These are phyloP conservation scores for Daboia siamensis DNA, from an alignment of 2,113 vertebrate genomes.

Conservation along the genomic window DNA sequence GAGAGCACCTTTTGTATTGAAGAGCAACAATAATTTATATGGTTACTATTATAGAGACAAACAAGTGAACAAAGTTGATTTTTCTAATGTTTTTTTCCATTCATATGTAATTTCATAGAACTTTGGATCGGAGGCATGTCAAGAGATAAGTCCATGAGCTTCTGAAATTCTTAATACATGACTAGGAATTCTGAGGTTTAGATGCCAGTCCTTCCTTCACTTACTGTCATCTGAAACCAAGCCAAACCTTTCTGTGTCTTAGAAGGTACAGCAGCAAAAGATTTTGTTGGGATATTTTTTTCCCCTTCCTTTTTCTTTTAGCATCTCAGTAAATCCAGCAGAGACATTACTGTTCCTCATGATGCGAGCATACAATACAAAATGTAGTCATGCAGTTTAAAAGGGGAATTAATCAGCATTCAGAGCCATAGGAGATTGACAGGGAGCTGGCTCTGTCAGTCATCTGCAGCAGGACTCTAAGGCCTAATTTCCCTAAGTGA, in stretches of 20 bases:
- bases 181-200: neutral
- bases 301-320: neutral
- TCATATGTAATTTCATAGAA: neutral
- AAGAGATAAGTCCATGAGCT: neutral
- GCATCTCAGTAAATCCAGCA: constrained; percentile 30
- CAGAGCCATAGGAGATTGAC: constrained; percentile 51
- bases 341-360: constrained; percentile 37
- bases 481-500: constrained; percentile 63
- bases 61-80: neutral
- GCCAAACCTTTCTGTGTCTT: constrained; percentile 5
- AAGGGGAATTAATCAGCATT: constrained; percentile 61
- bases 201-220: neutral
- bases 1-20: neutral
- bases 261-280: constrained; percentile 8
- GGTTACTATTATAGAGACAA: neutral
- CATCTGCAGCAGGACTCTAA: constrained; percentile 64
- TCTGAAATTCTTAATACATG: neutral
- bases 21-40: neutral
- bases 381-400: constrained; percentile 57
- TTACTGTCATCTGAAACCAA: neutral
- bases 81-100: neutral
- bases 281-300: constrained; percentile 6
- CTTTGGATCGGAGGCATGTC: neutral
- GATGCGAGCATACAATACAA: constrained; percentile 56
- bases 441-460: constrained; percentile 58